Percentiles rank a stretch among this genome's conserved stretches.
These are phyloP conservation scores for Hirtodrosophila confusa DNA, from an alignment of 2,888 invertebrate genomes.

Conservation along the genomic window DNA sequence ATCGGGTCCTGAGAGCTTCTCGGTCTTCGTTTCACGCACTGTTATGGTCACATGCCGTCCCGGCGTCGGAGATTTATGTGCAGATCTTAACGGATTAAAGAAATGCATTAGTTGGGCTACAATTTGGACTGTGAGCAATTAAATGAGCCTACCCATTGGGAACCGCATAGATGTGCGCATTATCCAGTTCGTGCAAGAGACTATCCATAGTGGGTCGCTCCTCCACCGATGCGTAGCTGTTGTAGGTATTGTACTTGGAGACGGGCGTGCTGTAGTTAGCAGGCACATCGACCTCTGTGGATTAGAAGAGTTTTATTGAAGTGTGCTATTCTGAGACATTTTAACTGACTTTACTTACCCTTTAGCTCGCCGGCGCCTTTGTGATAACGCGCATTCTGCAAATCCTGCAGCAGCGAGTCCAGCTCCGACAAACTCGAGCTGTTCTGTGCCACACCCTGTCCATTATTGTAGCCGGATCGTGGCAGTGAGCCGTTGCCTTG, in stretches of 20 bases:
- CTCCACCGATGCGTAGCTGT: slow-evolving; percentile 76
- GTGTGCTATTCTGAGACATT: too few species aligned
- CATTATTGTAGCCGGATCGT: slow-evolving; percentile 63
- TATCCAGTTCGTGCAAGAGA: slow-evolving; percentile 92
- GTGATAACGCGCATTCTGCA: slow-evolving; percentile 91
- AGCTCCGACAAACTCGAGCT: slow-evolving; percentile 92
- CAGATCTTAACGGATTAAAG: slow-evolving; percentile 47
- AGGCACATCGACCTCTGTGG: slow-evolving; percentile 77
- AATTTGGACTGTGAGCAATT: not conserved
- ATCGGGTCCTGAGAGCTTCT: slow-evolving; percentile 84
- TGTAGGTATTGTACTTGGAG: slow-evolving; percentile 81
- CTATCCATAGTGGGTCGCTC: slow-evolving; percentile 94
- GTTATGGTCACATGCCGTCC: slow-evolving; percentile 86
- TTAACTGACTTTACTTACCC: slow-evolving; percentile 77
- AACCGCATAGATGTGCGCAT: slow-evolving; percentile 86
- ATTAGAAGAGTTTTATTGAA: not conserved
- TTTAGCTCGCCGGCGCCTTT: slow-evolving; percentile 83
- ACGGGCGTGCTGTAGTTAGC: slow-evolving; percentile 84
- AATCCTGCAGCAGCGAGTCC: slow-evolving; percentile 95
- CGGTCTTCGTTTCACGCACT: slow-evolving; percentile 87
- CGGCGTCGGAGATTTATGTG: slow-evolving; percentile 82
- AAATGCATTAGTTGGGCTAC: not conserved
- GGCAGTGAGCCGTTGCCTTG: slow-evolving; percentile 77
- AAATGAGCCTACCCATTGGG: slow-evolving; percentile 88
- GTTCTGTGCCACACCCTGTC: slow-evolving; percentile 49